Evolutionary conservation across 2,113 vertebrate species (phyloP).

Genomic region (Madoqua kirkii): DNA sequence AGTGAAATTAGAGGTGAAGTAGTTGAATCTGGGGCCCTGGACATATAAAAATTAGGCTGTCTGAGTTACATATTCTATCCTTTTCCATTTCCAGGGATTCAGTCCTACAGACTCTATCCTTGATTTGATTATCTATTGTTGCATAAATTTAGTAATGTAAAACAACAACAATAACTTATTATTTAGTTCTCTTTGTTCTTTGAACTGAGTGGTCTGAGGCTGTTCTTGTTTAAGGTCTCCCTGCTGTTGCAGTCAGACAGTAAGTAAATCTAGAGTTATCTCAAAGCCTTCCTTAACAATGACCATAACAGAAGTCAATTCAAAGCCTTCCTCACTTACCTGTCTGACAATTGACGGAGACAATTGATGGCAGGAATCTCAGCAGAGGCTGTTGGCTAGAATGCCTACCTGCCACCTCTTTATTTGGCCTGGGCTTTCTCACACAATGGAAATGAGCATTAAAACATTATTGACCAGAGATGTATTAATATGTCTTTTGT

Average conservation of each 20-base stretch:
- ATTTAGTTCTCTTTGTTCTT: not conserved
- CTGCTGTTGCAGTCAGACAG: not conserved
- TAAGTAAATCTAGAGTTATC: not conserved
- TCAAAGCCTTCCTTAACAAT: not conserved
- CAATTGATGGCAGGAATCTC: not conserved
- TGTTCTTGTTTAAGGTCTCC: not conserved
- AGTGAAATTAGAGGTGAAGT: not conserved
- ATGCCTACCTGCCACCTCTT: not conserved
- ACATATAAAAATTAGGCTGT: not conserved
- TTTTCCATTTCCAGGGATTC: not conserved
- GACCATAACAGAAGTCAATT: not conserved
- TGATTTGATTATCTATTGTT: not conserved
- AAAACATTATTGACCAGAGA: not conserved
- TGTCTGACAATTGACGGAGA: not conserved
- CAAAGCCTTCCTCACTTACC: not conserved
- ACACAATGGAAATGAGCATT: not conserved
- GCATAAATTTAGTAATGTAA: not conserved
- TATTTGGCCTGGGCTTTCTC: not conserved
- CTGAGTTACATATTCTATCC: not conserved
- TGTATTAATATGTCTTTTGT: not conserved
- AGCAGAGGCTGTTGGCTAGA: too few relatives aligned
- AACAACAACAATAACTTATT: not conserved
- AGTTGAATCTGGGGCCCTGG: not conserved
- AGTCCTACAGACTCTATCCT: not conserved
- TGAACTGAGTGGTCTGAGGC: not conserved